Percentiles rank a stretch among this genome's conserved stretches.
Conservation (phyloP, 2,888 invertebrate genomes). For the Melinopterus prodromus region DNA sequence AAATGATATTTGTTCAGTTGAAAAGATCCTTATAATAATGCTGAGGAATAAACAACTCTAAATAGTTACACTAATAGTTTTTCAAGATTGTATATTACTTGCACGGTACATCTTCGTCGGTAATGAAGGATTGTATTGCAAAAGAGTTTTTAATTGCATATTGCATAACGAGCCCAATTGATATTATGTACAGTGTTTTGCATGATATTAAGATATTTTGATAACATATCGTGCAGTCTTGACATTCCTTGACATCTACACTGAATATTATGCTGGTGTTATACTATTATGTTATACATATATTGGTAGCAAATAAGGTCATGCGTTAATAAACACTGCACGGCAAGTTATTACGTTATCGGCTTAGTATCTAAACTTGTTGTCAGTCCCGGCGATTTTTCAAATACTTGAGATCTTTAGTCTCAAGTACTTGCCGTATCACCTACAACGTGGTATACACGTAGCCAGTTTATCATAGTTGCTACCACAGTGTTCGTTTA, state of each 20-base stretch:
- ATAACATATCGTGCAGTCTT: not conserved
- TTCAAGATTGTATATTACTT: too few relatives aligned
- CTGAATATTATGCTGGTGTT: not conserved
- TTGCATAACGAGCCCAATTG: not conserved
- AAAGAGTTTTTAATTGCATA: not conserved
- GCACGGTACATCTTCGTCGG: too few relatives aligned
- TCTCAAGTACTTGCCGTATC: not conserved
- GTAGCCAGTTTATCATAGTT: not conserved
- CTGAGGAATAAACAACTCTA: too few relatives aligned
- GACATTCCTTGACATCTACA: not conserved
- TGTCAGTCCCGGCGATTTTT: not conserved
- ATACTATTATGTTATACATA: not conserved
- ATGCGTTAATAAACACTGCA: not conserved
- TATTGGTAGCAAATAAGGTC: not conserved
- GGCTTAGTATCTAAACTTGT: not conserved
- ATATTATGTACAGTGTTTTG: not conserved
- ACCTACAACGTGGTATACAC: not conserved
- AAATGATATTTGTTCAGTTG: too few relatives aligned
- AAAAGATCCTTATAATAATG: too few relatives aligned
- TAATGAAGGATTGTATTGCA: not conserved
- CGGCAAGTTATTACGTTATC: not conserved
- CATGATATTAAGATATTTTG: not conserved
- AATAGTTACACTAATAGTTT: too few relatives aligned
- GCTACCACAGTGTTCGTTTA: not conserved
- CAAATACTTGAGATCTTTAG: not conserved